Conservation (phyloP, 2,888 invertebrate genomes). For the Eupithecia tripunctaria region DNA sequence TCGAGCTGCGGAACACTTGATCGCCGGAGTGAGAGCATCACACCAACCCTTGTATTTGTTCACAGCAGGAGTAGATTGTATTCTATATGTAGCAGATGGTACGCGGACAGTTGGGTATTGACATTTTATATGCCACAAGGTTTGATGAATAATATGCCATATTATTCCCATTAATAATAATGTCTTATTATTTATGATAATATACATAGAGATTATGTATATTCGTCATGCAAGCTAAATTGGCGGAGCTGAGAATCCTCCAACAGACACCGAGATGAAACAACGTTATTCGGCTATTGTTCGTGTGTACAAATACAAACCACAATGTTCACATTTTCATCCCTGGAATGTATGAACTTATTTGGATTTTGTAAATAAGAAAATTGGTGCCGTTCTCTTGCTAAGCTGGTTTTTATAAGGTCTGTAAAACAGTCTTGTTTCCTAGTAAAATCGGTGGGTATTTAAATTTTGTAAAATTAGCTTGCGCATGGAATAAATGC, state of each 20-base stretch:
- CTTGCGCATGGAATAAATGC: neutral
- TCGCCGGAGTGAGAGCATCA: conserved; percentile 43
- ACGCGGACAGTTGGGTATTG: neutral
- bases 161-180: too few relatives aligned
- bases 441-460: neutral
- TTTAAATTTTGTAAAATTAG: neutral
- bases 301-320: neutral
- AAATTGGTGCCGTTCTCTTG: neutral
- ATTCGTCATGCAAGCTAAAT: too few relatives aligned
- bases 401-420: neutral
- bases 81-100: neutral
- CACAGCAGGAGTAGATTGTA: neutral
- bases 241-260: neutral
- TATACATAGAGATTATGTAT: too few relatives aligned
- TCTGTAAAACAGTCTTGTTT: neutral
- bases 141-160: too few relatives aligned
- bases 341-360: neutral
- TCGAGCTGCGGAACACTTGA: conserved; percentile 85
- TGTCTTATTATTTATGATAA: too few relatives aligned
- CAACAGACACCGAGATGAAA: neutral
- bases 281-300: neutral
- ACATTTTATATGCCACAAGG: neutral
- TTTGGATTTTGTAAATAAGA: neutral
- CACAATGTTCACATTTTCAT: neutral
- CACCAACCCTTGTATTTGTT: neutral